Evolutionary conservation across 2,888 invertebrate genomes (phyloP).

Genomic region (Pachycephus smyrnensis): DNA sequence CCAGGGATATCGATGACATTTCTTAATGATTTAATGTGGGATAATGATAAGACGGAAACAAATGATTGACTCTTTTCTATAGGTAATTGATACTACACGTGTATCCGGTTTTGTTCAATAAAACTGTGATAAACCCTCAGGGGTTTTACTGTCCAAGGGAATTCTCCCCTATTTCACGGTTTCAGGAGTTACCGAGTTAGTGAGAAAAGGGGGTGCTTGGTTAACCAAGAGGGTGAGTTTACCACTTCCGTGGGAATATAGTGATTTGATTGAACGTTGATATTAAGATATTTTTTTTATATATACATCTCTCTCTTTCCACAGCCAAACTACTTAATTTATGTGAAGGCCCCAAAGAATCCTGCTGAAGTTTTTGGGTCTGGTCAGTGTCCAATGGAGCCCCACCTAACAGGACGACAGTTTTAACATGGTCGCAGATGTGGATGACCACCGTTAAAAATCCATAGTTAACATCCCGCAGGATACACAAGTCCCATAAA

Average conservation of each 20-base stretch:
- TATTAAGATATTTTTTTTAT: slow-evolving; percentile 13
- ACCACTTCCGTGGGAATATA: slow-evolving; percentile 31
- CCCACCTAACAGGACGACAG: slow-evolving; percentile 36
- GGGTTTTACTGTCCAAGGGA: neutral
- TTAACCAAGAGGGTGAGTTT: neutral
- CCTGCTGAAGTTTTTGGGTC: neutral
- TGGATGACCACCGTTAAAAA: slow-evolving; percentile 33
- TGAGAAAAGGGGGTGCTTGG: neutral
- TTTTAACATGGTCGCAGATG: slow-evolving; percentile 42
- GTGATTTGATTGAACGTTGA: slow-evolving; percentile 28
- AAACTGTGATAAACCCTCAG: neutral
- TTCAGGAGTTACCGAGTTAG: neutral
- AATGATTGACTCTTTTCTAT: neutral
- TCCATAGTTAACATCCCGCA: slow-evolving; percentile 1
- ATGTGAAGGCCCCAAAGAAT: slow-evolving; percentile 9
- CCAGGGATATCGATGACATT: neutral
- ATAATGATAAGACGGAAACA: neutral
- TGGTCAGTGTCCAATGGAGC: slow-evolving; percentile 31
- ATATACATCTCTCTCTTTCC: neutral
- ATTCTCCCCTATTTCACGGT: neutral
- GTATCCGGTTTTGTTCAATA: neutral
- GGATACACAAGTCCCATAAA: slow-evolving; percentile 2
- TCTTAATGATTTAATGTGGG: neutral
- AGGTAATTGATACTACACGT: neutral
- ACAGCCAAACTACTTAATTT: slow-evolving; percentile 1